Base-by-base conservation (phyloP, 2,797 vertebrate genomes). In the Arctocebus calabarensis region DNA sequence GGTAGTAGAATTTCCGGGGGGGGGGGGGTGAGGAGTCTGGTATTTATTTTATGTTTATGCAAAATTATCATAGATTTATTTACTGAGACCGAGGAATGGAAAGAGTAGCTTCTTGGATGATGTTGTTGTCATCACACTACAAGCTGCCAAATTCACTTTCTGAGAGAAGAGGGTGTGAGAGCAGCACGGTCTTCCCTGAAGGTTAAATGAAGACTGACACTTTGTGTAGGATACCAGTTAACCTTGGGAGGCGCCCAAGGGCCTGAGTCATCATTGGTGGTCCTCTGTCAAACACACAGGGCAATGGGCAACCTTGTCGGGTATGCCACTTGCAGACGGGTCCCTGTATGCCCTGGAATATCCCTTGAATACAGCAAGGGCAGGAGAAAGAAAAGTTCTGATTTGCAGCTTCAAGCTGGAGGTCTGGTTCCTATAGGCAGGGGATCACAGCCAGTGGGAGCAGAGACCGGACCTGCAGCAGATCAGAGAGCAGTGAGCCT, bases 31-130 rank as follows among this genome's bases (percentile, higher is more conserved):
- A 81, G 40, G 59, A 55, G 13, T 16, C 74, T 81, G 34, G 43
- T 22, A 34, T 40, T 82, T 82, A 27, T 75, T 70, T 74, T 61
- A 22, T 79, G 48, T 89, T 78, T 57, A 22, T 43, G 59, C 40
- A 73, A 92, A 88, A 52, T 62, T 29, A 94, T 16, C 55, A 57
- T 3, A 55, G 37, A 23, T 73, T 94, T 75, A 79, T 73, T 94
- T 75, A 79, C 43, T 23, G 43, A 90, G 79, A 71, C 40, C 62
- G n/a, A 37, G 48, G 85, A 64, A 27, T 27, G 40, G 13, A 22
- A 14, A 62, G 23, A 68, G 34, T 23, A 20, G 37, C 11, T 82
- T 83, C 90, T 83, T 62, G 23, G 83, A 10, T 32, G 64, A 37
- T 62, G 19, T 12, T 66, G 32, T 19, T 75, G 45, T 88, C n/a